Evolutionary conservation across 1,140 invertebrate genomes (phyloP), one percentile per base, ranked within the genome.

Genomic region (Drosophila virilis): DNA sequence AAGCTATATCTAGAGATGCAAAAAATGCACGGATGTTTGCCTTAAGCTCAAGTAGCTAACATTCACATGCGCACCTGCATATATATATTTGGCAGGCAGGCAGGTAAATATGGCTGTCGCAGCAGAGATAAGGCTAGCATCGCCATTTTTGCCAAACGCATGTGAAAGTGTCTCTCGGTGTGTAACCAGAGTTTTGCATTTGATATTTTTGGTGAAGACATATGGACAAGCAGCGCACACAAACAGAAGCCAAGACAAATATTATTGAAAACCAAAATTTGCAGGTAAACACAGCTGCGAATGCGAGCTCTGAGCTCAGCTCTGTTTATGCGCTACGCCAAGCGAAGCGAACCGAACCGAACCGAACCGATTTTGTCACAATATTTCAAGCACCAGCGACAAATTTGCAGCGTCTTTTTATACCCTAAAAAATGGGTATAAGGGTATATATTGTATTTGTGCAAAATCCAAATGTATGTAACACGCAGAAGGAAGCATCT

Each of bases 41-140:
- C 68, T 54, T 78, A 58, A 74, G 77, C 79, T 88, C 79, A 88
- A 86, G 83, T 79, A 88, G 82, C 76, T 86, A 88, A 79, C 83
- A 74, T 69, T 28, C 45, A 48, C 45, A 52, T 69, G 57, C 42
- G 22, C 33, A 37, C 32, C 50, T 52, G n/a, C 33, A 37, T 37
- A 40, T 22, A 48, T 40, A 45, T 10, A 15, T 61, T 73, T 61
- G 57, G 83, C 81, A 88, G 79, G 83, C 81, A 83, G 79, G 75
- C 83, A 83, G 83, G 83, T 86, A 86, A 86, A 86, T 88, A 86
- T 86, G 83, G 83, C 83, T 86, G 83, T 79, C 83, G 79, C 70
- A 78, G 79, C 83, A 77, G 37, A 86, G 83, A 86, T 86, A 86
- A 79, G 67, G 64, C 22, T 5, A 28, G 22, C 22, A 28, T 3